Percentiles rank a stretch among this genome's conserved stretches.
phyloP scores from a whole-genome alignment of 2,113 vertebrate genomes.

The Pitta sordida region DNA sequence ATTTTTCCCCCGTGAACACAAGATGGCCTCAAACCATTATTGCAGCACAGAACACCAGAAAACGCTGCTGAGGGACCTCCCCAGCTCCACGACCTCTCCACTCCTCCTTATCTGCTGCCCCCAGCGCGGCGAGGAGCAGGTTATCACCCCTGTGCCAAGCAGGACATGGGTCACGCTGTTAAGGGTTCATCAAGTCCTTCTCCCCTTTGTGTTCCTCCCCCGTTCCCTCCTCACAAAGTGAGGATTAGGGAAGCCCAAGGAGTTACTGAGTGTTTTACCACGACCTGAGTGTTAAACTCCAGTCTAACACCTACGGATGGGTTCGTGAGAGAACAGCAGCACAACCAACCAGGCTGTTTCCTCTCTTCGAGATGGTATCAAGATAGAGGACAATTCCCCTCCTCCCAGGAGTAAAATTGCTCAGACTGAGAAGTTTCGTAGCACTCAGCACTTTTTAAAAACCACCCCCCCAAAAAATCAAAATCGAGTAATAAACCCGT shows the following conservation, averaged over 20 bases:
- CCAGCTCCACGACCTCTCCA: neutral
- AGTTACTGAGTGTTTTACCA: neutral
- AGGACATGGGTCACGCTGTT: neutral
- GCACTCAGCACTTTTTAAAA: neutral
- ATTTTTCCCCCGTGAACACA: neutral
- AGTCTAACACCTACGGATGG: neutral
- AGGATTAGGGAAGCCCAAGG: neutral
- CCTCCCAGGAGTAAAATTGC: neutral
- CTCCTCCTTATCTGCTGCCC: neutral
- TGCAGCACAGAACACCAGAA: neutral
- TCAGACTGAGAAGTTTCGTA: neutral
- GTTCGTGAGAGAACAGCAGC: neutral
- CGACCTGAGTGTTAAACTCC: accelerated
- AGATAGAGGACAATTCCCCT: neutral
- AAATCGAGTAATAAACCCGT: neutral
- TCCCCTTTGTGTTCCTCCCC: neutral
- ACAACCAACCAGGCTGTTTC: neutral
- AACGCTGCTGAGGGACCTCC: neutral
- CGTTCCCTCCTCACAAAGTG: neutral
- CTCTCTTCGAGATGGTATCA: neutral
- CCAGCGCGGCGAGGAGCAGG: neutral
- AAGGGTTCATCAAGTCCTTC: neutral
- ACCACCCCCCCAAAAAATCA: too few species aligned
- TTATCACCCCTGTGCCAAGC: neutral
- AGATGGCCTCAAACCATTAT: conserved; percentile 24